A percentile compares a stretch with the other conserved stretches of the same genome.
phyloP scores from a whole-genome alignment of 2,113 vertebrate genomes.

The Indicator maculatus region DNA sequence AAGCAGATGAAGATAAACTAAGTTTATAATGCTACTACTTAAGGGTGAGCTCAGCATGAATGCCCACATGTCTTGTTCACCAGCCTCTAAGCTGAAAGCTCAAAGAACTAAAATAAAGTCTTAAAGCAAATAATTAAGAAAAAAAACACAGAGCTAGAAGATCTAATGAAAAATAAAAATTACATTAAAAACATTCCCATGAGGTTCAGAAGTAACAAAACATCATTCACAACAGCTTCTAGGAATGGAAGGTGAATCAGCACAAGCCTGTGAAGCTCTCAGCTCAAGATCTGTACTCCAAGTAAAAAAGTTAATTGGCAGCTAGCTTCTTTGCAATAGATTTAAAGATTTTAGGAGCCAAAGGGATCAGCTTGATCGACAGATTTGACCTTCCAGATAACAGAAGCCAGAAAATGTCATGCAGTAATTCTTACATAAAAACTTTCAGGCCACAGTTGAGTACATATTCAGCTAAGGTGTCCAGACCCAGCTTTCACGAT shows the following conservation, averaged over 20 bases:
- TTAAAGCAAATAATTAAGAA: not conserved
- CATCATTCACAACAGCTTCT: not conserved
- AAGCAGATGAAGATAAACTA: not conserved
- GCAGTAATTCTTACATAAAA: constrained; percentile 10
- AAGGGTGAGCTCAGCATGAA: not conserved
- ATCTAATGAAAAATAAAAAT: not conserved
- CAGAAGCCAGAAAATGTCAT: not conserved
- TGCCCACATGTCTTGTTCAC: not conserved
- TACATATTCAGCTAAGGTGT: not conserved
- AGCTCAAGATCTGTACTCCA: not conserved
- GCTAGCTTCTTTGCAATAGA: not conserved
- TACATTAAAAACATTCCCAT: not conserved
- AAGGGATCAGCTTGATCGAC: not conserved
- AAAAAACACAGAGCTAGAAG: not conserved
- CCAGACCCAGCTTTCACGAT: not conserved
- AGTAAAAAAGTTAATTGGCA: not conserved
- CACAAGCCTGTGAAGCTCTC: not conserved
- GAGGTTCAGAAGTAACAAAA: not conserved
- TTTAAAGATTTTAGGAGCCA: not conserved
- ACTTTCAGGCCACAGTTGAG: not conserved
- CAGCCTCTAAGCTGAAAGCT: not conserved
- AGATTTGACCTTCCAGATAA: not conserved
- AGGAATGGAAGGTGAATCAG: not conserved
- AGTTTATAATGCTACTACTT: not conserved
- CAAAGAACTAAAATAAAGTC: not conserved